Evolutionary conservation across 2,888 invertebrate species (phyloP), one percentile per base, ranked within the genome.

Genomic region (Cybosia mesomella): DNA sequence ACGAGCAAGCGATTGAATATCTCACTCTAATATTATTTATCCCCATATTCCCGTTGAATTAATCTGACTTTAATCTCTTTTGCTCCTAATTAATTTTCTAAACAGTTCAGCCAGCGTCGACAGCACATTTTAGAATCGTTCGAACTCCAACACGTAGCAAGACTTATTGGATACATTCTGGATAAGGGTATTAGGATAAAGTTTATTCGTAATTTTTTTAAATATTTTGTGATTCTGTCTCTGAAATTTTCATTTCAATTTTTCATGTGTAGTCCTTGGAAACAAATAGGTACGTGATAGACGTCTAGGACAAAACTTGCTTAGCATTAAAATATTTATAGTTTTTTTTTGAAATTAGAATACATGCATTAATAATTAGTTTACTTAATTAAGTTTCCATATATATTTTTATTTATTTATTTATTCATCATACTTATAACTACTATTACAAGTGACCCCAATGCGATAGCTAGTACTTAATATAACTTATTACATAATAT

Each of bases 111-210:
- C 8, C 10, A n/a, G 36, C n/a, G 62, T 64, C 58, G 53, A 61
- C 62, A 64, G 70, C 76, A 72, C 76, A 67, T 72, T 80, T 78
- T 72, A 73, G 72, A 79, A 78, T 73, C 66, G 73, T 22, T 69
- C 61, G 65, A 66, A 61, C 66, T 68, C 72, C 69, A 66, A 64
- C 70, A 81, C 72, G 76, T 78, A 81, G 64, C 54, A 54, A 61
- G 68, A 63, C 72, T 79, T 72, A 81, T 81, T 79, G 72, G 71
- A 78, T 80, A 77, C 2, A 63, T 24, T 9, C 39, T 43, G 9
- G 15, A 22, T 8, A 59, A 49, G 18, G 43, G 43, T 28, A 28
- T 8, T n/a, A 13, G 43, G 55, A 55, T 22, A 54, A 54, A 54
- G 54, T 55, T 55, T 24, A 55, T 28, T 55, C 8, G 13, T 8